Conservation (phyloP, 1,140 invertebrate genomes). For the Drosophila mojavensis region DNA sequence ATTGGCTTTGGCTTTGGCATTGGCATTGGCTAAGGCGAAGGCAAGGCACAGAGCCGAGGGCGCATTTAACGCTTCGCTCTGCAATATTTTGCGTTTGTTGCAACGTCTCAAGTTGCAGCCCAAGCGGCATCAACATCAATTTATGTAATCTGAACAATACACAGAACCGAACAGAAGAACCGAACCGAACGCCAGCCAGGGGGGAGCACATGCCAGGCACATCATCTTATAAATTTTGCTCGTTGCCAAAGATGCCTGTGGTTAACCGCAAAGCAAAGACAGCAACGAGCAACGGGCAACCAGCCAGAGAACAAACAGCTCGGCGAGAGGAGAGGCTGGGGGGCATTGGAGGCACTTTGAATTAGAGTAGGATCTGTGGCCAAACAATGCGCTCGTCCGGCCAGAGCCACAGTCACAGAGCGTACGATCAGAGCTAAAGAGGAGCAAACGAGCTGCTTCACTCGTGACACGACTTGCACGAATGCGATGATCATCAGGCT, state of each 20-base stretch:
- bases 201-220: conserved; percentile 51
- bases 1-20: background rate
- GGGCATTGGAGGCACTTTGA: conserved; percentile 31
- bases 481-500: background rate
- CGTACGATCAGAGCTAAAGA: background rate
- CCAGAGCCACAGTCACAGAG: conserved; percentile 4
- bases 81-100: conserved; percentile 29
- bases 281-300: background rate
- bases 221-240: conserved; percentile 81
- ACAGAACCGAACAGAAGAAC: conserved; percentile 36
- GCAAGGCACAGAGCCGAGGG: conserved; percentile 12
- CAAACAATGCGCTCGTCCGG: conserved; percentile 48
- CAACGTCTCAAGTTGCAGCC: conserved; percentile 65
- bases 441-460: background rate
- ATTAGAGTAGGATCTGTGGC: conserved; percentile 49
- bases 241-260: conserved; percentile 71
- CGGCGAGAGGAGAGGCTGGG: background rate
- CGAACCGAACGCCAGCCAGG: background rate
- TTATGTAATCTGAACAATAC: conserved; percentile 77
- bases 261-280: conserved; percentile 66
- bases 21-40: background rate
- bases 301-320: background rate
- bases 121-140: conserved; percentile 73
- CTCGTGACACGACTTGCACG: background rate
- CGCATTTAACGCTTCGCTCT: conserved; percentile 46